phyloP scores from a whole-genome alignment of 2,113 vertebrate genomes.

The Hucho hucho region DNA sequence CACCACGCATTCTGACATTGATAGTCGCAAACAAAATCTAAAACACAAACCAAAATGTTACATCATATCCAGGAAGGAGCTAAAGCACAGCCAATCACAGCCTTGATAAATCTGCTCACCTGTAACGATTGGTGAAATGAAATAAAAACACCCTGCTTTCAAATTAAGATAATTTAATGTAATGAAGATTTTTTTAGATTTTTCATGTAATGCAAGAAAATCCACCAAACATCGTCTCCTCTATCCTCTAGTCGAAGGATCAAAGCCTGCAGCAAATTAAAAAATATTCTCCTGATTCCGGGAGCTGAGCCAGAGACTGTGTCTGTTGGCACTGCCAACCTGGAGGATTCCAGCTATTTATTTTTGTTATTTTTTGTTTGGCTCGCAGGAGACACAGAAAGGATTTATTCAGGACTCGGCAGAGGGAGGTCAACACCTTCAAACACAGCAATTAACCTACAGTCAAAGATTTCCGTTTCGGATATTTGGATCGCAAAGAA shows the following conservation, averaged over 20 bases:
- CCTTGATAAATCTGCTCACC: not conserved
- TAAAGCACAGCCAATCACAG: not conserved
- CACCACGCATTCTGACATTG: too few species aligned
- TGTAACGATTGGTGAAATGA: slow-evolving; percentile 13
- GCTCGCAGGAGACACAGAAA: slow-evolving; percentile 46
- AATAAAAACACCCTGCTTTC: slow-evolving; percentile 14
- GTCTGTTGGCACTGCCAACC: slow-evolving; percentile 49
- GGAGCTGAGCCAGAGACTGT: slow-evolving; percentile 54
- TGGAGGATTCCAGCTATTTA: slow-evolving; percentile 55
- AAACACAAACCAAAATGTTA: not conserved
- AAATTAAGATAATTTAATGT: slow-evolving; percentile 42
- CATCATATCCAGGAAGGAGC: not conserved
- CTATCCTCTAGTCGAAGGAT: slow-evolving; percentile 39
- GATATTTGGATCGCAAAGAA: slow-evolving; percentile 39
- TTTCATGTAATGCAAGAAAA: slow-evolving; percentile 47
- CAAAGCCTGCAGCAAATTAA: slow-evolving; percentile 49
- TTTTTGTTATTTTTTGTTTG: slow-evolving; percentile 55
- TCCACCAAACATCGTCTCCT: slow-evolving; percentile 26
- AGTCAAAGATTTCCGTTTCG: slow-evolving; percentile 32
- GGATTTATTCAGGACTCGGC: slow-evolving; percentile 35
- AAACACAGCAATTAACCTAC: slow-evolving; percentile 59
- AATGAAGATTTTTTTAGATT: too few species aligned
- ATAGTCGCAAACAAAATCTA: not conserved
- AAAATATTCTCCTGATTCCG: slow-evolving; percentile 52
- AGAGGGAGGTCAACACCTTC: slow-evolving; percentile 15